Conservation (phyloP, 2,888 invertebrate species). For the Malacosoma neustria region DNA sequence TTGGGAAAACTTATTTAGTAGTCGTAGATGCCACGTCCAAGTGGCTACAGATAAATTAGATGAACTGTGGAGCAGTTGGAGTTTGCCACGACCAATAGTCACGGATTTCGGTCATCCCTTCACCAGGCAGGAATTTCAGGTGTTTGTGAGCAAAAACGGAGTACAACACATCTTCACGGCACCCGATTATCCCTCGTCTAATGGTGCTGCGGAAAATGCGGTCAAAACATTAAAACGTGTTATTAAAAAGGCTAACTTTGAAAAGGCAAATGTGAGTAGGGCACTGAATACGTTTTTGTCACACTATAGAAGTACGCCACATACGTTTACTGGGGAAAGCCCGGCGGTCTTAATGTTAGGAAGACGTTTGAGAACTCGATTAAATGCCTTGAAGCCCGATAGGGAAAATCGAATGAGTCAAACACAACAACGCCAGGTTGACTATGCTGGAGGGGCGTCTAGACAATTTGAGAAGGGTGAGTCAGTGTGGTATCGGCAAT, state of each 20-base stretch:
- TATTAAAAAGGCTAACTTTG: constrained; percentile 11
- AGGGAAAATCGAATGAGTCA: not conserved
- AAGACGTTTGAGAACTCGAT: constrained; percentile 7
- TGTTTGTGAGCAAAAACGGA: constrained; percentile 10
- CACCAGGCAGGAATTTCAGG: constrained; percentile 9
- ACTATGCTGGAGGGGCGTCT: no score
- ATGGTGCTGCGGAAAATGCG: constrained; percentile 15
- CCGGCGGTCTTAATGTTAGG: constrained; percentile 10
- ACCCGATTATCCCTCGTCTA: constrained; percentile 14
- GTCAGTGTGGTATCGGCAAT: no score
- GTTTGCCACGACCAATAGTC: no score
- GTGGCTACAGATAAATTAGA: no score
- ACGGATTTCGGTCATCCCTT: not conserved
- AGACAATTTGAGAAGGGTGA: no score
- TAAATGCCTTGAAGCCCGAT: constrained; percentile 7
- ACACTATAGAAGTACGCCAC: constrained; percentile 2
- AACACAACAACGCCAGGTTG: no score
- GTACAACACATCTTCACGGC: constrained; percentile 13
- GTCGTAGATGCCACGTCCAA: no score
- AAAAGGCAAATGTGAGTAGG: constrained; percentile 3
- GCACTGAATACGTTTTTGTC: constrained; percentile 10
- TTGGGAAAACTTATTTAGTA: no score
- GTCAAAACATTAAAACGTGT: constrained; percentile 10
- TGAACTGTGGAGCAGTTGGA: no score
- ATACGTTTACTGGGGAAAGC: constrained; percentile 10